Evolutionary conservation across 2,888 invertebrate species (phyloP), one percentile per base, ranked within the genome.

Genomic region (Celastrina argiolus): DNA sequence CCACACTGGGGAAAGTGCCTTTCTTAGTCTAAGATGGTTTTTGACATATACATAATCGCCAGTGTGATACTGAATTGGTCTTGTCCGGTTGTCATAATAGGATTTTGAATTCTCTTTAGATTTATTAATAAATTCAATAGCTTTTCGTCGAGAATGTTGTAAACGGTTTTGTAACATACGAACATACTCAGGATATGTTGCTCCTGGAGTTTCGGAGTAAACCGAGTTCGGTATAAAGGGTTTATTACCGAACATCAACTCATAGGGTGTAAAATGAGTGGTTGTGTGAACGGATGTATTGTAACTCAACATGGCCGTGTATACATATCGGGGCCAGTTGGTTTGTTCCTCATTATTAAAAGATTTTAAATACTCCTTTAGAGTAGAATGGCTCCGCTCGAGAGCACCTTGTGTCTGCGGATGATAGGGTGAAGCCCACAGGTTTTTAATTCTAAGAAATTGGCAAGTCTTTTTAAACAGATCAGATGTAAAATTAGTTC

Each of bases 351-450:
- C 36, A 1, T 16, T 34, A 8, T 18, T 18, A 2, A 36, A 59
- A 3, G 59, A 59, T 16, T 36, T 59, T 34, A 59, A 34, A 34
- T 59, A 34, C 36, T 59, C 36, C 5, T 59, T 59, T 0, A 59
- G 59, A 2, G 59, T 59, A 2, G 36, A 59, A 36, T 59, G 59
- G 18, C 36, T 59, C 4, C 34, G 34, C 18, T 36, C 18, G 2
- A 59, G 18, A 18, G 59, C 59, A 1, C 59, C 59, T 22, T 59
- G 59, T 1, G 36, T 36, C 36, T 59, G 59, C 1, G 59, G 34
- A 34, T 59, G 34, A 18, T 59, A 59, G 18, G 36, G 59, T 34
- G 59, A 59, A 18, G 59, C 34, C 36, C 34, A 59, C 7, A 59
- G 16, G 12, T 59, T 34, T 59, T 59, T 59, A 34, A 18, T 59